Evolutionary conservation across 2,797 vertebrate genomes (phyloP).

Genomic region (Hydrolagus colliei): DNA sequence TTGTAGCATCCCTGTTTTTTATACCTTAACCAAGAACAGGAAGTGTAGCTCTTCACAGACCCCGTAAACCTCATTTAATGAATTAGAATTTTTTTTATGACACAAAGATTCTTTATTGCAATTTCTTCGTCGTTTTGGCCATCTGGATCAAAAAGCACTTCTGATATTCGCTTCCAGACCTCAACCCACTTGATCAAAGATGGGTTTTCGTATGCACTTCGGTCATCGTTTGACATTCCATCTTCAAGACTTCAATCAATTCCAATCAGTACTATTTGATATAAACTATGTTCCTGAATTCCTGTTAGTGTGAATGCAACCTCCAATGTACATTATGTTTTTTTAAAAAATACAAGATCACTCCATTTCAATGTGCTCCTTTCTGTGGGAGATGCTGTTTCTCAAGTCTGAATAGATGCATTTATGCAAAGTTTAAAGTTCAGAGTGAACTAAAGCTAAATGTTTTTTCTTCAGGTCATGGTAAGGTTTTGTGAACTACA

Average conservation of each 20-base stretch:
- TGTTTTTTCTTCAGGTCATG: neutral
- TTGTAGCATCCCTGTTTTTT: conserved; percentile 24
- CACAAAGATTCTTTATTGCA: conserved; percentile 23
- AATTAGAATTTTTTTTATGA: conserved; percentile 13
- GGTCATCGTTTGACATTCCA: conserved; percentile 15
- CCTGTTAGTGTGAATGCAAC: conserved; percentile 17
- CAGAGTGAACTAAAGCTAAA: neutral
- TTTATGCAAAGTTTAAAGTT: neutral
- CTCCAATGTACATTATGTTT: neutral
- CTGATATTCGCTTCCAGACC: conserved; percentile 8
- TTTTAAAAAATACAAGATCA: neutral
- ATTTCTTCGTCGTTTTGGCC: neutral
- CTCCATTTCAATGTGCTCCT: neutral
- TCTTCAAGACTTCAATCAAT: neutral
- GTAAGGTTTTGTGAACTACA: conserved; percentile 13
- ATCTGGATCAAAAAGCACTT: conserved; percentile 29
- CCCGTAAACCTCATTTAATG: conserved; percentile 1
- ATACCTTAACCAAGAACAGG: conserved; percentile 15
- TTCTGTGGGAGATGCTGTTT: neutral
- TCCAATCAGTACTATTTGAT: neutral
- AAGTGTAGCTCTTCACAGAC: neutral
- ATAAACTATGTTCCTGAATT: neutral
- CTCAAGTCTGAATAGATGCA: neutral
- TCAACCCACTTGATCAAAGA: conserved; percentile 12
- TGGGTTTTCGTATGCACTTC: conserved; percentile 27